Percentiles rank a stretch among this genome's conserved stretches.
Conservation (phyloP, 1,140 invertebrate species). For the Danaus plexippus region DNA sequence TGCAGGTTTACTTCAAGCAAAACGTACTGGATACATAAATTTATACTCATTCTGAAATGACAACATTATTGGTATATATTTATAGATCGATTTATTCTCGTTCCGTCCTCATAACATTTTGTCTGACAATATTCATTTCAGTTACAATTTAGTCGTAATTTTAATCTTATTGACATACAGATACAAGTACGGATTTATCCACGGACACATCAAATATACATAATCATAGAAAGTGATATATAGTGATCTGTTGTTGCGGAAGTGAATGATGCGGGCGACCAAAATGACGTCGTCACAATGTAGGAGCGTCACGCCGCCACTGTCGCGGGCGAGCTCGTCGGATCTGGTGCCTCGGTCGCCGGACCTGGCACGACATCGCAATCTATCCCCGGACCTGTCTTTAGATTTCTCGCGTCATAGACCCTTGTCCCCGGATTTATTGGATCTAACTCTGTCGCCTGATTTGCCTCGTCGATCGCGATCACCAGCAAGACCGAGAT, state of each 20-base stretch:
- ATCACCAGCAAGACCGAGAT: conserved; percentile 73
- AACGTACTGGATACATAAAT: too few relatives aligned
- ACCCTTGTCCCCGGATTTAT: conserved; percentile 29
- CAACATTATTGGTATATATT: too few relatives aligned
- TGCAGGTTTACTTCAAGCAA: too few relatives aligned
- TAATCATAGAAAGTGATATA: conserved; percentile 12
- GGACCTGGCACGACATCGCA: conserved; percentile 25
- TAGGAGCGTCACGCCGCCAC: conserved; percentile 59
- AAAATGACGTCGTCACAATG: conserved; percentile 66
- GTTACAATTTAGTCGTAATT: too few relatives aligned
- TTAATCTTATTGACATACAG: too few relatives aligned
- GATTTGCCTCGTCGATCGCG: conserved; percentile 56
- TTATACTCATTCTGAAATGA: too few relatives aligned
- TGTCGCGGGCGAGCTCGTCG: conserved; percentile 49
- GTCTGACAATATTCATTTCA: too few relatives aligned
- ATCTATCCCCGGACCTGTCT: conserved; percentile 30
- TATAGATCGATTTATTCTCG: too few relatives aligned
- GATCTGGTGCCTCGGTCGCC: conserved; percentile 39
- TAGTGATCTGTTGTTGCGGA: conserved; percentile 20
- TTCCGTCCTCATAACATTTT: too few relatives aligned
- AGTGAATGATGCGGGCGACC: conserved; percentile 50
- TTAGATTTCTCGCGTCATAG: conserved; percentile 28
- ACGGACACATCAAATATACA: too few relatives aligned
- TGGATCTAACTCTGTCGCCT: conserved; percentile 43
- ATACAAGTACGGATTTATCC: too few relatives aligned